Base-by-base conservation (phyloP, 2,113 vertebrate species). In the Leuciscus idus region DNA sequence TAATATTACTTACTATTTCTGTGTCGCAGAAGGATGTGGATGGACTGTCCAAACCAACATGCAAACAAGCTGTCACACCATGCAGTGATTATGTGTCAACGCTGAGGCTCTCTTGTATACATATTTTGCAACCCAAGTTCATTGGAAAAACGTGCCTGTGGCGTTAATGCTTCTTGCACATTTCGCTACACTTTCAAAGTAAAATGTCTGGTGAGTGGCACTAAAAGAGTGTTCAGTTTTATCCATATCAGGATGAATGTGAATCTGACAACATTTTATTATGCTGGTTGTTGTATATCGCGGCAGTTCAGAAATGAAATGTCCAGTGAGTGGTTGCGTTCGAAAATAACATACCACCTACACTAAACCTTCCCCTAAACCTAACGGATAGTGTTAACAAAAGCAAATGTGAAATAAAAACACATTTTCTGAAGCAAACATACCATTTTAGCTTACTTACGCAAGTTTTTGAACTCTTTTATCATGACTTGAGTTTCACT, bases 51-150 rank as follows among this genome's bases (percentile, higher is more conserved):
- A 17, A 68, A 70, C 33, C 36, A 73, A 4, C 70, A 73, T 73
- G 70, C 70, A 73, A 73, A 73, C 36, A 73, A 73, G 70, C 70
- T 43, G 36, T 73, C 39, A 73, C 21, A 46, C 43, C 36, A 43
- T 72, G 68, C 68, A 43, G 68, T 72, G 36, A 72, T 43, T 39
- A n/a, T 72, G 39, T 73, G 36, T 73, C 39, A 46, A 46, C 39
- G 48, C 72, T 15, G 43, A 74, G 72, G 72, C 39, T 73, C 23
- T 46, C 39, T n/a, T 73, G 4, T 26, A 46, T 46, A 46, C 11
- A 48, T n/a, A 46, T 48, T 17, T 48, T 48, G 12, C 2, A 74
- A 26, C 72, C 39, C 43, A 74, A 21, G 11, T 19, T 74, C 23
- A 74, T 48, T 46, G 39, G 21, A n/a, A 73, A 72, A 73, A 73